Evolutionary conservation across 2,113 vertebrate genomes (phyloP).

Genomic region (Orcinus orca): DNA sequence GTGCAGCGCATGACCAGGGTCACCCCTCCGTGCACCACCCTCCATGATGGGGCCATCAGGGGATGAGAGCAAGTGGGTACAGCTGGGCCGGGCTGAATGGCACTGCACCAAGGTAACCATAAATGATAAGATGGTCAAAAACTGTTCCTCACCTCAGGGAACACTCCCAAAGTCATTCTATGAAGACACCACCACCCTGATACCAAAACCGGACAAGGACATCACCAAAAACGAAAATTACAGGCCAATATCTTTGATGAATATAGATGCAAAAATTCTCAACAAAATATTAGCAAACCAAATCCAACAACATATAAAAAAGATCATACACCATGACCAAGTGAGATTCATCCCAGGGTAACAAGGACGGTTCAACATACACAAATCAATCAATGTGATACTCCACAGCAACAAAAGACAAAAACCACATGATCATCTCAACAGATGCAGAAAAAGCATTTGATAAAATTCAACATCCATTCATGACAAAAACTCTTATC

Average conservation of each 20-base stretch:
- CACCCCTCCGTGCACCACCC: not conserved
- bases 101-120: accelerated
- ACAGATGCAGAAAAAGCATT: not conserved
- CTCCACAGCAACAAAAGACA: not conserved
- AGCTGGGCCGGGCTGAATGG: not conserved
- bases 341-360: not conserved
- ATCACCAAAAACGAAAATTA: not conserved
- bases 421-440: not conserved
- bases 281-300: not conserved
- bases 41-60: accelerated
- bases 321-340: not conserved
- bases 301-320: not conserved
- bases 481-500: not conserved
- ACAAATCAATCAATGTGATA: not conserved
- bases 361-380: not conserved
- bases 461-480: not conserved
- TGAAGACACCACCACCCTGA: not conserved
- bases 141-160: constrained; percentile 82
- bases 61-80: accelerated
- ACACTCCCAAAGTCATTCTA: not conserved
- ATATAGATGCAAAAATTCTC: not conserved
- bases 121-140: accelerated
- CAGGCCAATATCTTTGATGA: not conserved
- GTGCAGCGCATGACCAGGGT: not conserved
- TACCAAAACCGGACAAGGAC: not conserved